These are phyloP conservation scores for Rhabdomys dilectus DNA, from an alignment of 2,113 vertebrate genomes.

Conservation along the genomic window DNA sequence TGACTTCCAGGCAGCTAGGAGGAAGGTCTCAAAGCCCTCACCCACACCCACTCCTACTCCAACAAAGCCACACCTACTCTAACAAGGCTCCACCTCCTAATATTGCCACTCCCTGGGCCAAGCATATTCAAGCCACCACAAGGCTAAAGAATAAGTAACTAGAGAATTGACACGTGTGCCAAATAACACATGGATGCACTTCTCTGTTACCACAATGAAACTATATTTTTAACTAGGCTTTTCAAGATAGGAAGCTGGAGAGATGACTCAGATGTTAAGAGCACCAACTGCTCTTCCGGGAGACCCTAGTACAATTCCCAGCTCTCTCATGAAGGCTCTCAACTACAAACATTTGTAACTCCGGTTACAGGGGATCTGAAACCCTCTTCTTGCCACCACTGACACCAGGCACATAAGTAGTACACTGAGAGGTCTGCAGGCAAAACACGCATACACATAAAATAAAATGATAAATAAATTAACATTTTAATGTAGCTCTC, in stretches of 20 bases:
- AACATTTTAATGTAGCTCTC: constrained; percentile 24
- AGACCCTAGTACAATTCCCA: neutral
- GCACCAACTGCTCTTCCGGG: neutral
- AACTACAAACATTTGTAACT: neutral
- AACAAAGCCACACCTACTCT: too few species aligned
- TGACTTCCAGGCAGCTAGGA: too few species aligned
- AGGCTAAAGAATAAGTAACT: neutral
- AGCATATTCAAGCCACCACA: too few species aligned
- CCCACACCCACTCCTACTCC: too few species aligned
- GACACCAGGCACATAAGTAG: neutral
- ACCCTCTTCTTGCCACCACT: neutral
- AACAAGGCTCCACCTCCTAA: too few species aligned
- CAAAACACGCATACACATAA: neutral
- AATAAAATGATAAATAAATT: neutral
- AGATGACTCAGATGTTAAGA: neutral
- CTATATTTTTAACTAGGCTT: neutral
- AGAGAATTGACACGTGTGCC: too few species aligned
- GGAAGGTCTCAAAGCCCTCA: too few species aligned
- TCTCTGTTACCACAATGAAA: neutral
- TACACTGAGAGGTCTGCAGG: neutral
- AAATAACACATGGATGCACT: neutral
- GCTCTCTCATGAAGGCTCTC: neutral
- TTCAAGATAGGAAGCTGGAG: neutral
- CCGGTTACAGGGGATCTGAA: neutral
- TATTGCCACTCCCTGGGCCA: too few species aligned